A percentile compares a stretch with the other conserved stretches of the same genome.
These are phyloP conservation scores for Falco concolor DNA, from an alignment of 2,797 vertebrate species.

Conservation along the genomic window DNA sequence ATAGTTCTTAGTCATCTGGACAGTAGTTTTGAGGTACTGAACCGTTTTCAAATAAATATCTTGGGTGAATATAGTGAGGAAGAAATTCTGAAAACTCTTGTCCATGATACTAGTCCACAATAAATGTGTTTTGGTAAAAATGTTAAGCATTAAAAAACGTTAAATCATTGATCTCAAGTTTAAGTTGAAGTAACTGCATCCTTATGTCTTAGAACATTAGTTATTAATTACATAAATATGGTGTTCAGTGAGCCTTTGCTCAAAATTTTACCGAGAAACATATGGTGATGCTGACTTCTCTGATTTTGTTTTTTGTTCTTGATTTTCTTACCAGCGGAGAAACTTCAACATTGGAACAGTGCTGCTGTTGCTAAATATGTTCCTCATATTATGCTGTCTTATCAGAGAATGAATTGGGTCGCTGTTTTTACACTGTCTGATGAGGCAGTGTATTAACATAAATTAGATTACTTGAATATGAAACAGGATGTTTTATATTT, in stretches of 20 bases:
- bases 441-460: conserved; percentile 16
- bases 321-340: background rate
- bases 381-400: background rate
- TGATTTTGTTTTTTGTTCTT: background rate
- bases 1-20: background rate
- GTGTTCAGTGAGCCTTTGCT: background rate
- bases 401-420: background rate
- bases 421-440: background rate
- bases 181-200: background rate
- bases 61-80: background rate
- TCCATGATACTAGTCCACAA: background rate
- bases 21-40: background rate
- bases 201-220: background rate
- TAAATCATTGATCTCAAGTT: background rate
- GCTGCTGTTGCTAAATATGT: background rate
- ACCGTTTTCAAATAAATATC: background rate
- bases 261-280: background rate
- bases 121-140: background rate
- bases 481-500: background rate
- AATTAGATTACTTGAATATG: conserved; percentile 23
- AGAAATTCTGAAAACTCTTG: background rate
- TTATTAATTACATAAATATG: background rate
- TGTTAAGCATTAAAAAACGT: background rate
- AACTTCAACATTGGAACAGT: background rate
- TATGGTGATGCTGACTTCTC: background rate